These are phyloP conservation scores for Nomada fucata DNA, from an alignment of 2,888 invertebrate species.

Conservation along the genomic window DNA sequence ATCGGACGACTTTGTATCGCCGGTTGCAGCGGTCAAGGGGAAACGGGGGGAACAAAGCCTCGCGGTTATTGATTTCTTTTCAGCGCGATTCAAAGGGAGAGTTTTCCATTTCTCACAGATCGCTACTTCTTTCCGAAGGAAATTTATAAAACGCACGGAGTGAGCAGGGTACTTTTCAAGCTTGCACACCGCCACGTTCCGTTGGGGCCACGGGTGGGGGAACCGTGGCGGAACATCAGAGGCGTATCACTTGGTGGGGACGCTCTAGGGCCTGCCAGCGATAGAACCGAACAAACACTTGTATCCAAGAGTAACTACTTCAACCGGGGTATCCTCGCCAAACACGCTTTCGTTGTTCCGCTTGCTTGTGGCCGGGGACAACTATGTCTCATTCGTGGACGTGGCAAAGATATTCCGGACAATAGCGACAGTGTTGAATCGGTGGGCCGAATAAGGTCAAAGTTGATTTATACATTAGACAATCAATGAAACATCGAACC, in stretches of 20 bases:
- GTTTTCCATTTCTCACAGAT: not conserved
- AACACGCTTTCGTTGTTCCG: no score
- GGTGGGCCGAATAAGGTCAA: no score
- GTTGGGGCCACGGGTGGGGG: slow-evolving; percentile 23
- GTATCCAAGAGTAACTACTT: not conserved
- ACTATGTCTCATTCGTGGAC: no score
- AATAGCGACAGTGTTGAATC: no score
- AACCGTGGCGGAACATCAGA: slow-evolving; percentile 32
- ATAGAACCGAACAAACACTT: slow-evolving; percentile 5
- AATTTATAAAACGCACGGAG: slow-evolving; percentile 18
- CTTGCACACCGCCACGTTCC: slow-evolving; percentile 28
- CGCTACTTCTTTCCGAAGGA: not conserved
- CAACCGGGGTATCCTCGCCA: no score
- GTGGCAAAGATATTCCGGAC: no score
- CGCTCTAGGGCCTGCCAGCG: slow-evolving; percentile 12
- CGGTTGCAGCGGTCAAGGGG: not conserved
- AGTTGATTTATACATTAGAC: not conserved
- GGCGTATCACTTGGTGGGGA: slow-evolving; percentile 39
- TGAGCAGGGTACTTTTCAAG: slow-evolving; percentile 16
- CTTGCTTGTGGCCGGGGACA: no score
- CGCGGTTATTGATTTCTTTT: not conserved
- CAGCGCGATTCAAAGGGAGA: not conserved
- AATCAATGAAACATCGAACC: not conserved
- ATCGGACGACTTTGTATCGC: no score
- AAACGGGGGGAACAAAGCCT: not conserved